phyloP scores from a whole-genome alignment of 2,113 vertebrate genomes.

The Lepus europaeus region DNA sequence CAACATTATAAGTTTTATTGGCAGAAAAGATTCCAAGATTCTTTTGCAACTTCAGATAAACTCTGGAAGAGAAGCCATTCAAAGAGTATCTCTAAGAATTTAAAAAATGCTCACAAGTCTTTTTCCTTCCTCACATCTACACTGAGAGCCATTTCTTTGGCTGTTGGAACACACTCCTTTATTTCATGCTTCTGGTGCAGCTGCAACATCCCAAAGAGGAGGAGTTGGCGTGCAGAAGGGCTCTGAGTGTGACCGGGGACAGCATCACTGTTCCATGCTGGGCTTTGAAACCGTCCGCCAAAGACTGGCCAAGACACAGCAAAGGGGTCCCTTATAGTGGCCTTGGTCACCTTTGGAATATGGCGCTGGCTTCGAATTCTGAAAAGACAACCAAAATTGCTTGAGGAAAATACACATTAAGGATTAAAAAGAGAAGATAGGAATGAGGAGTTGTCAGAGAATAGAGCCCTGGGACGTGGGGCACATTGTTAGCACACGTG shows the following conservation, averaged over 20 bases:
- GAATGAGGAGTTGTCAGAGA: not conserved
- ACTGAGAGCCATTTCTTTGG: not conserved
- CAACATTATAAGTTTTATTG: not conserved
- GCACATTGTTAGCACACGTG: not conserved
- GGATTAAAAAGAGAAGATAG: not conserved
- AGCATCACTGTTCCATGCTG: not conserved
- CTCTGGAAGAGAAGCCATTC: constrained; percentile 37
- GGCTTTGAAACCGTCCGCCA: not conserved
- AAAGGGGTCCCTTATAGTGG: not conserved
- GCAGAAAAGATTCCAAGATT: not conserved
- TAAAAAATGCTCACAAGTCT: constrained; percentile 8
- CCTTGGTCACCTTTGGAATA: not conserved
- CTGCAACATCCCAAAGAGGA: not conserved
- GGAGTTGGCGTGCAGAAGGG: too few species aligned
- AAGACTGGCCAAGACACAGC: not conserved
- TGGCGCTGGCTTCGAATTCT: not conserved
- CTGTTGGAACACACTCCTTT: not conserved
- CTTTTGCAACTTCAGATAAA: constrained; percentile 26
- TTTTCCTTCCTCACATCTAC: not conserved
- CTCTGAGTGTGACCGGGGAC: not conserved
- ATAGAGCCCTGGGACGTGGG: not conserved
- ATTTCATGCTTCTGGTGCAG: not conserved
- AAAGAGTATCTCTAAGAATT: not conserved
- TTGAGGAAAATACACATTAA: constrained; percentile 41
- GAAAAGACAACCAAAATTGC: constrained; percentile 42